Base-by-base conservation (phyloP, 2,888 invertebrate species). In the Gastracanthus pulcherrimus region DNA sequence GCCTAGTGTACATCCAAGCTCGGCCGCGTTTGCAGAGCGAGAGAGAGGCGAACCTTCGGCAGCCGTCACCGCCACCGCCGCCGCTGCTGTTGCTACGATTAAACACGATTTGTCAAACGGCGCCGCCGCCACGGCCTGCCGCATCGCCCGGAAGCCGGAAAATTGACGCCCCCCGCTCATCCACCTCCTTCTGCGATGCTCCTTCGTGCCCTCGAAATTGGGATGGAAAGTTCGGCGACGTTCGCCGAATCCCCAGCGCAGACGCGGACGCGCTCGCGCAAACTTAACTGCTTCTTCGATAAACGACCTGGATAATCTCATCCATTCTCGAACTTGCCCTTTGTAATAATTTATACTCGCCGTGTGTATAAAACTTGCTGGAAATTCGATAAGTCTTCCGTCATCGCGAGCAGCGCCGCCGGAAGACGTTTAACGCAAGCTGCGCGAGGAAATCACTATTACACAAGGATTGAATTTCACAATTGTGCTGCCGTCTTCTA, bases 31-130 rank as follows among this genome's bases (percentile, higher is more conserved):
- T n/a, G n/a, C n/a, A n/a, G n/a, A 29, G n/a, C n/a, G 29, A 34
- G n/a, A 26, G 31, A 36, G 31, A 16, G 26, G 41, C n/a, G n/a
- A n/a, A n/a, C 26, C 26, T 67, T 16, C 29, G 6, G n/a, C 29
- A 19, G 48, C 48, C 6, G 5, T n/a, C 51, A 58, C 26, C 13
- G 58, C 58, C 38, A 9, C 58, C 29, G 58, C 11, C 26, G 11
- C 23, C 11, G 41, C 23, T 29, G 6, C 55, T 36, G 34, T 55
- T 19, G 3, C 34, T 48, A 45, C 75, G 66, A 75, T 75, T 66
- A 75, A 66, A 75, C 48, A 64, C 64, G 23, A 75, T 75, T 75
- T 75, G 62, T 75, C 74, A 75, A 75, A 75, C 64, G 75, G 62
- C 45, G 55, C 38, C 55, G 70, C 67, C n/a, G n/a, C 45, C n/a